Base-by-base conservation (phyloP, 37 sponge, comb jelly and placozoan genomes). In the Mnemiopsis leidyi region DNA sequence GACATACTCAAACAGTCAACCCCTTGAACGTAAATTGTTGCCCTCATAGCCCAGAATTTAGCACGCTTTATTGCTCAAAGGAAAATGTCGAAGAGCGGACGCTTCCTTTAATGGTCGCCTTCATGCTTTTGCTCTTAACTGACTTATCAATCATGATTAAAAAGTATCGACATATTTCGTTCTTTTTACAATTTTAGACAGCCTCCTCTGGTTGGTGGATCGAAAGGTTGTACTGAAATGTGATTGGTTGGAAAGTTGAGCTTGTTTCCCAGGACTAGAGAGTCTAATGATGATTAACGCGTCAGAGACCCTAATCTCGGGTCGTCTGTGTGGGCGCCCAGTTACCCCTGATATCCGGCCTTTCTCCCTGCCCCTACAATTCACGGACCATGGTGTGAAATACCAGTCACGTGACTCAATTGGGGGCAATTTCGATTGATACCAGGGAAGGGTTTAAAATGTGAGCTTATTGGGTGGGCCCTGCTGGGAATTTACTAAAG, bases 121-220 rank as follows among this genome's bases (percentile, higher is more conserved):
- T 25, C 73, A 28, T 25, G 73, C 73, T 21, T 69, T 25, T 25
- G 29, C 73, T 25, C 73, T 25, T 69, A 69, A 69, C 73, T 69
- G 28, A 69, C 28, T 25, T 48, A 21, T 69, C 73, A 69, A 69
- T 69, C 73, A 69, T 69, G 73, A 69, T 69, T 69, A 69, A 69
- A 69, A 69, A 69, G 73, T 69, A 69, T 21, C 73, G 29, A 48
- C 61, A 48, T 48, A 48, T 48, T 48, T 48, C 61, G 61, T 48
- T 48, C 61, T 48, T 48, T 48, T 48, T 48, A 48, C 5, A 13
- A 48, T 48, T 48, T 48, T 48, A 48, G 61, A 48, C 61, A 48
- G 13, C 5, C 61, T 48, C 9, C 61, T 48, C 61, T 48, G 61
- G 13, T 48, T 48, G 61, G 61, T 48, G 5, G 61, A 48, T 5